Evolutionary conservation across 2,113 vertebrate genomes (phyloP), one percentile per base, ranked within the genome.

Genomic region (Embiotoca jacksoni): DNA sequence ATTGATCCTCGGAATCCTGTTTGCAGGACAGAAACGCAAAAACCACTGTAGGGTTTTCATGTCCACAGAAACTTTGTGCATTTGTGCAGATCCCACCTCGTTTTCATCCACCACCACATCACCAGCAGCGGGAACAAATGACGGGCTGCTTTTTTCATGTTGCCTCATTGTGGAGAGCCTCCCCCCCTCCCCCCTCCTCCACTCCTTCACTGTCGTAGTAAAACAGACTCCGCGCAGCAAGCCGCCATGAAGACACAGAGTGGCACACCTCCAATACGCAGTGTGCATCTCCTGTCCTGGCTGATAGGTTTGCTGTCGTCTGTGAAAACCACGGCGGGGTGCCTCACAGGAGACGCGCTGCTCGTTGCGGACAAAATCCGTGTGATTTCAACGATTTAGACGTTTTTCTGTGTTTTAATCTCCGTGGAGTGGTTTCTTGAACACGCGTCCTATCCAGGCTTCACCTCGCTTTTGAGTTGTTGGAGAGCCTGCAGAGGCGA

Each of bases 191-290:
- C 63, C 32, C 63, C 32, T 35, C 6, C 57, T 15, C 78, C 58
- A 46, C 64, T 23, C 23, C 74, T 33, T 23, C 81, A 41, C 69
- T n/a, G 8, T 46, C 73, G 86, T 89, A 88, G 89, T 90, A 86
- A 85, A 84, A 55, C 61, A 50, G n/a, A 33, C 31, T 62, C 15
- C 32, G 58, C 1, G 80, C 71, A 7, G 81, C 69, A 58, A 76
- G 63, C 57, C 80, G 78, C 86, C 87, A 81, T 84, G 83, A 54
- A 88, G 68, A 69, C 86, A 23, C 81, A 52, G n/a, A 66, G 86
- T 86, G 87, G 85, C 91, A 84, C 86, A 76, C 87, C 80, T 89
- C 89, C 90, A 86, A 49, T 80, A 10, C 90, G 86, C 90, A 85
- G 83, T 84, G 89, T 61, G 86, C 78, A 2, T 68, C 82, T 80